A percentile compares a stretch with the other conserved stretches of the same genome.
phyloP scores from a whole-genome alignment of 1,140 invertebrate species.

The Mya arenaria region DNA sequence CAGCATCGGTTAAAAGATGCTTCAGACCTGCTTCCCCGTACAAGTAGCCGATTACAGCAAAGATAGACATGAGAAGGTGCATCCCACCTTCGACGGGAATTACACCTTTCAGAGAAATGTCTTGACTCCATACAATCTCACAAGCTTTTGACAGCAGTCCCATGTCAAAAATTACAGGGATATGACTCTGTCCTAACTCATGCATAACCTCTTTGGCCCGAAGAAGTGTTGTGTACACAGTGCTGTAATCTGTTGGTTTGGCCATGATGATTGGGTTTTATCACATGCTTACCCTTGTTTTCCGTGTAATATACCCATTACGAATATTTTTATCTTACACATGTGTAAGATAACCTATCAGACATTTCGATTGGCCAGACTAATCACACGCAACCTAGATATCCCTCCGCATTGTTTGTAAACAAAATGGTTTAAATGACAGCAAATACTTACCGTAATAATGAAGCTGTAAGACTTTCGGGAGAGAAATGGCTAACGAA shows the following conservation, averaged over 20 bases:
- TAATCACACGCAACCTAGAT: no score
- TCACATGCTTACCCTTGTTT: no score
- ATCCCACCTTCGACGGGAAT: slow-evolving; percentile 40
- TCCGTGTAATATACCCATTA: no score
- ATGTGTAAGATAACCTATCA: no score
- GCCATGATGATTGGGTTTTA: slow-evolving; percentile 40
- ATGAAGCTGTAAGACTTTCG: no score
- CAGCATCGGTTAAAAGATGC: slow-evolving; percentile 7
- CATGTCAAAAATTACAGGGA: slow-evolving; percentile 24
- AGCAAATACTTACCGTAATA: no score
- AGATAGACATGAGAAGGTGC: slow-evolving; percentile 24
- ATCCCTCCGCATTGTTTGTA: no score
- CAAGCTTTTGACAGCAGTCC: slow-evolving; percentile 14
- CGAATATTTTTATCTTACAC: no score
- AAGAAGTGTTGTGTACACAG: slow-evolving; percentile 12
- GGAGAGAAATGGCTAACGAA: no score
- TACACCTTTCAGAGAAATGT: slow-evolving; percentile 1
- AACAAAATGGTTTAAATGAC: no score
- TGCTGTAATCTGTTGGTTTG: slow-evolving; percentile 4
- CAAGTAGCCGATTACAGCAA: not conserved
- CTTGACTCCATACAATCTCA: slow-evolving; percentile 4
- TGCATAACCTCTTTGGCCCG: slow-evolving; percentile 18
- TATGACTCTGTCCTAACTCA: not conserved
- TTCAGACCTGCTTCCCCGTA: slow-evolving; percentile 23
- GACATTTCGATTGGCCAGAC: no score